These are phyloP conservation scores for Neogobius melanostomus DNA, from an alignment of 2,113 vertebrate genomes.

Conservation along the genomic window DNA sequence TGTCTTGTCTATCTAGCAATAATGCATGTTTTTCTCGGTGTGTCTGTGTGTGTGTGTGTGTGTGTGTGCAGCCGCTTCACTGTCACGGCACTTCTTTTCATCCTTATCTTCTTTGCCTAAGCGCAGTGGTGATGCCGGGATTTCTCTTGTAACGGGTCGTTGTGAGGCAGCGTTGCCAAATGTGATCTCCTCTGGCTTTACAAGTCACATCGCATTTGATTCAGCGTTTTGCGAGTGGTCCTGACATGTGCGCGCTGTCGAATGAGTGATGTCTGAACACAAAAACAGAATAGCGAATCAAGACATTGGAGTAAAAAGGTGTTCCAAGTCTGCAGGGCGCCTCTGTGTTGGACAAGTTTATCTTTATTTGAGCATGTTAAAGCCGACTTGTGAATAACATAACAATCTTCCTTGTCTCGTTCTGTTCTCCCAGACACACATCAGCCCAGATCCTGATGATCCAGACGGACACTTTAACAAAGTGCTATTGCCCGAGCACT, in stretches of 20 bases:
- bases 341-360: slow-evolving; percentile 6
- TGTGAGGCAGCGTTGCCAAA: background rate
- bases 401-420: slow-evolving; percentile 31
- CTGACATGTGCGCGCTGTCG: background rate
- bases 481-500: background rate
- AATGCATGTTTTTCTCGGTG: slow-evolving; percentile 11
- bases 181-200: slow-evolving; percentile 16
- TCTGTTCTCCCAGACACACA: background rate
- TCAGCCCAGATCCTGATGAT: background rate
- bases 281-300: background rate
- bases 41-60: background rate
- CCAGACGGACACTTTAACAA: slow-evolving; percentile 4
- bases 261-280: background rate
- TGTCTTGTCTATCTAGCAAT: slow-evolving; percentile 9
- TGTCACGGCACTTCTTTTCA: slow-evolving; percentile 17
- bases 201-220: slow-evolving; percentile 2
- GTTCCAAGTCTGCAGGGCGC: background rate
- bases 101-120: slow-evolving; percentile 21
- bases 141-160: slow-evolving; percentile 2
- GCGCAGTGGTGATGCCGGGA: slow-evolving; percentile 18
- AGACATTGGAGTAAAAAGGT: slow-evolving; percentile 1
- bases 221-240: slow-evolving; percentile 16
- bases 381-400: slow-evolving; percentile 3
- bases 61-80: slow-evolving; percentile 11
- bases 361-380: slow-evolving; percentile 20